phyloP scores from a whole-genome alignment of 2,113 vertebrate genomes.

The Corythoichthys intestinalis region DNA sequence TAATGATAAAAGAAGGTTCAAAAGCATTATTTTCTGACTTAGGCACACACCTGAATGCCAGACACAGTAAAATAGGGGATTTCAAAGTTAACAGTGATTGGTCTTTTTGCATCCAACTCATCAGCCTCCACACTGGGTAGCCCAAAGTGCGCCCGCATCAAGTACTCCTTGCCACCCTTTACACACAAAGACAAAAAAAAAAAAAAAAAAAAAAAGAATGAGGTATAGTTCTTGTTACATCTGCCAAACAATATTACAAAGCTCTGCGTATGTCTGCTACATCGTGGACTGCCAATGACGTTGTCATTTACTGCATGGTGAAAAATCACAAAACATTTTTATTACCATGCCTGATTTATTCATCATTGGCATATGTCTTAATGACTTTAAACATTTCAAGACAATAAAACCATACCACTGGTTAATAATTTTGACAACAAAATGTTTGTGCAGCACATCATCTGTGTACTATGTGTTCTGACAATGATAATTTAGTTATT shows the following conservation, averaged over 20 bases:
- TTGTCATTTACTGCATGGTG: slow-evolving; percentile 6
- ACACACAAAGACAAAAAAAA: slow-evolving; percentile 15
- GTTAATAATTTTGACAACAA: slow-evolving; percentile 29
- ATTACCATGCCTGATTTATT: slow-evolving; percentile 2
- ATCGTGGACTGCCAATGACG: background rate
- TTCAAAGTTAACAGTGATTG: slow-evolving; percentile 79
- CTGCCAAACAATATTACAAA: slow-evolving; percentile 6
- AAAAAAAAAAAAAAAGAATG: slow-evolving; percentile 5
- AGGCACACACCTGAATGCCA: slow-evolving; percentile 73
- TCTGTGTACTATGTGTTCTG: background rate
- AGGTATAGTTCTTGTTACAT: background rate
- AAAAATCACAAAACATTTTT: background rate
- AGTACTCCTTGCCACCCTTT: slow-evolving; percentile 77
- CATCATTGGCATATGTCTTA: slow-evolving; percentile 2
- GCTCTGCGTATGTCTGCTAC: slow-evolving; percentile 3
- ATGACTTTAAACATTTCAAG: background rate
- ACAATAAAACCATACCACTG: slow-evolving; percentile 10
- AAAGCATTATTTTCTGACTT: background rate
- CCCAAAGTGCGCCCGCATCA: slow-evolving; percentile 80
- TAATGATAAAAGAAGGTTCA: background rate
- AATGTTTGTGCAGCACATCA: background rate
- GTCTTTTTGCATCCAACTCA: slow-evolving; percentile 69
- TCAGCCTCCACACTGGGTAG: slow-evolving; percentile 76
- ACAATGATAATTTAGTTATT: no score
- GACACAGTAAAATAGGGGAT: slow-evolving; percentile 81